Evolutionary conservation across 2,888 invertebrate species (phyloP).

Genomic region (Ernsta delagoae): DNA sequence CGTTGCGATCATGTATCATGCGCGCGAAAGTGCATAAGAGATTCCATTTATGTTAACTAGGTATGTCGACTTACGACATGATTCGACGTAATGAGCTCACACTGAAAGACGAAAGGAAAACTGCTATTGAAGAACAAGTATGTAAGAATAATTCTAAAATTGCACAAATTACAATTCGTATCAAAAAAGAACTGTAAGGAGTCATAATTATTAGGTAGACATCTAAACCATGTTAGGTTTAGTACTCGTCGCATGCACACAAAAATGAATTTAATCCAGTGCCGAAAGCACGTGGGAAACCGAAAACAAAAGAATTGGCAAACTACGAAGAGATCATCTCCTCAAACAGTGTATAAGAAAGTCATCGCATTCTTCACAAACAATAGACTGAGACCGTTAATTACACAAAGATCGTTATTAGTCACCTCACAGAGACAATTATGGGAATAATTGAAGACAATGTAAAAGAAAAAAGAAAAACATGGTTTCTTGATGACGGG

Average conservation of each 20-base stretch:
- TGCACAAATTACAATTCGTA: too few species aligned
- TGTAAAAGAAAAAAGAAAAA: slow-evolving; percentile 11
- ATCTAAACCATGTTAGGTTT: too few species aligned
- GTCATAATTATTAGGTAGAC: too few species aligned
- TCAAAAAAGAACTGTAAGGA: too few species aligned
- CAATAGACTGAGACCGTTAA: slow-evolving; percentile 27
- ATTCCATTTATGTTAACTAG: slow-evolving; percentile 9
- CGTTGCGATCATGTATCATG: slow-evolving; percentile 7
- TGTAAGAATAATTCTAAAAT: too few species aligned
- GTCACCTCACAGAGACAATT: slow-evolving; percentile 19
- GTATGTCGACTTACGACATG: not conserved
- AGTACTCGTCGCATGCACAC: too few species aligned
- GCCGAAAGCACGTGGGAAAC: slow-evolving; percentile 18
- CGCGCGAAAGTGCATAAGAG: slow-evolving; percentile 27
- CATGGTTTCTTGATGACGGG: not conserved
- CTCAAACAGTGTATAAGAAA: slow-evolving; percentile 19
- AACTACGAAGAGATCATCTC: slow-evolving; percentile 22
- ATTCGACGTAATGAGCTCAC: slow-evolving; percentile 1
- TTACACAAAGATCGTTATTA: slow-evolving; percentile 25
- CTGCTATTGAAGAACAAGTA: not conserved
- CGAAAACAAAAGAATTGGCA: slow-evolving; percentile 21
- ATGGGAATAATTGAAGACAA: slow-evolving; percentile 26
- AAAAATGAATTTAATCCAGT: slow-evolving; percentile 8
- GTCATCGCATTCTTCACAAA: slow-evolving; percentile 19
- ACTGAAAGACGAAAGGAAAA: not conserved